Evolutionary conservation across 2,113 vertebrate genomes (phyloP).

Genomic region (Piaya cayana): DNA sequence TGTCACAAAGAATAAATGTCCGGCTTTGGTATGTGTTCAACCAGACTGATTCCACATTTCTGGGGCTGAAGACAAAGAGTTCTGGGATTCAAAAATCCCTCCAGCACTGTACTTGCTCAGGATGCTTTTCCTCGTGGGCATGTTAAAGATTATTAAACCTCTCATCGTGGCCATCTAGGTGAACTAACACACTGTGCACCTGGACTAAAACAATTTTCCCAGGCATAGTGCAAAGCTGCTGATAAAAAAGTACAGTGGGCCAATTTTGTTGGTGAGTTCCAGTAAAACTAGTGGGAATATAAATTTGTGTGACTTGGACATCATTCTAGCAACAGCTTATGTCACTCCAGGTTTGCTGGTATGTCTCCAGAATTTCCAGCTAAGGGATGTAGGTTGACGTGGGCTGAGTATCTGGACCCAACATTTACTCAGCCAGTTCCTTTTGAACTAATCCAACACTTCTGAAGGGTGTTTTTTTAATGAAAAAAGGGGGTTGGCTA

Average conservation of each 20-base stretch:
- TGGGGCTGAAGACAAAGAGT: background rate
- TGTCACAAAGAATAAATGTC: background rate
- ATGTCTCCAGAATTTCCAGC: background rate
- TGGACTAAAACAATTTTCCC: background rate
- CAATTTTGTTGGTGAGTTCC: background rate
- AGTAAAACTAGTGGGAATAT: background rate
- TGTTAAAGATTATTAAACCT: background rate
- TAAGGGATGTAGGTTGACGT: accelerated
- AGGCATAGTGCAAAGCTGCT: background rate
- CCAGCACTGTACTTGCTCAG: background rate
- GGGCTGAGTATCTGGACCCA: background rate
- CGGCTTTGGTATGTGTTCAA: background rate
- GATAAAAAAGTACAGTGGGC: background rate
- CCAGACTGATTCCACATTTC: background rate
- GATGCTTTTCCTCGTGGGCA: background rate
- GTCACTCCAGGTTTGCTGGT: background rate
- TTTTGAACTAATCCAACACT: background rate
- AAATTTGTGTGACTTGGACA: background rate
- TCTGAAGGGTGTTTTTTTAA: background rate
- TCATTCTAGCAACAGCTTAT: background rate
- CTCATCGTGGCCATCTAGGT: background rate
- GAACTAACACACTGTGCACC: background rate
- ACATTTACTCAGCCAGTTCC: background rate
- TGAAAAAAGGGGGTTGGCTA: background rate
- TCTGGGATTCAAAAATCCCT: background rate